Base-by-base conservation (phyloP, 2,888 invertebrate genomes). In the Meliscaeva auricollis region DNA sequence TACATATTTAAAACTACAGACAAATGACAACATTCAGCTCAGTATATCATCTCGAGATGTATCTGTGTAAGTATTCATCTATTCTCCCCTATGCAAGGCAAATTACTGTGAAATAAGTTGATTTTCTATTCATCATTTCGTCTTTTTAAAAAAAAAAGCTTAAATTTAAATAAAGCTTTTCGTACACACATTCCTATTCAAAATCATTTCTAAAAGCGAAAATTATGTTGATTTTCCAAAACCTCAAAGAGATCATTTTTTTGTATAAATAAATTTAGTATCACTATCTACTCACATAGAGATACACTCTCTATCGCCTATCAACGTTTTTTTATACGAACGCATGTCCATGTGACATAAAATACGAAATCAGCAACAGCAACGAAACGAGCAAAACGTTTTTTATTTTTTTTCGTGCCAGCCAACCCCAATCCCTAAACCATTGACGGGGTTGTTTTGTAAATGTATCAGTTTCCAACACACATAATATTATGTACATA, bases 391-490 rank as follows among this genome's bases (percentile, higher is more conserved):
- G 9, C 1, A 46, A 62, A 62, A 38, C 66, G n/a, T n/a, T n/a
- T n/a, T n/a, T n/a, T n/a, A n/a, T n/a, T n/a, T n/a, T 66, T 48
- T 11, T n/a, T 4, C 30, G 9, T 15, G 1, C 8, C n/a, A 66
- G 7, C 26, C 58, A 58, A 46, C 64, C 66, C 66, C 66, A 15
- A 32, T 26, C 26, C 26, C 26, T 9, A 7, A 38, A 38, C 15
- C 17, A 30, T 11, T 38, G 11, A 1, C 13, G 35, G 66, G 66
- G 32, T 35, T 48, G 32, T 48, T 66, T 20, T 50, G 17, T 11
- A 35, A 66, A 66, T 66, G 64, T 66, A 48, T 66, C 48, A 20
- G 46, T 46, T 44, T 64, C 9, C 64, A 6, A 44, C 7, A 66
- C 62, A 62, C 15, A 48, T 20, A 48, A 35, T 17, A 54, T 4